phyloP scores from a whole-genome alignment of 2,797 vertebrate species.

The Macroramphosus scolopax region DNA sequence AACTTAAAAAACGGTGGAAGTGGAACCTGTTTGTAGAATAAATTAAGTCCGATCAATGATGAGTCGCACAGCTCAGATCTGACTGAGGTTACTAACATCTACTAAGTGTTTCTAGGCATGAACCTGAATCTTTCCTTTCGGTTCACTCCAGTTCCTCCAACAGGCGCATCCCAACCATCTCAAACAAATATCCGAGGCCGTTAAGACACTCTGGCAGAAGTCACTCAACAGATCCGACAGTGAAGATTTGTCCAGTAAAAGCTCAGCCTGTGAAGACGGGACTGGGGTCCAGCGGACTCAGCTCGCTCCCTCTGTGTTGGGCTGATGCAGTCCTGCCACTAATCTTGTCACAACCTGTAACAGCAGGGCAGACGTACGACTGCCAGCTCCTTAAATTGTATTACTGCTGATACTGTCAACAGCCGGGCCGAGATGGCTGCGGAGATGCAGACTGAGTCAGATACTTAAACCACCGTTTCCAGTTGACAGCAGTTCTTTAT shows the following conservation, averaged over 20 bases:
- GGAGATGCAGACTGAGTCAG: constrained; percentile 5
- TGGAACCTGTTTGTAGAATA: no score
- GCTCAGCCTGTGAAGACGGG: constrained; percentile 49
- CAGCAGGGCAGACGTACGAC: constrained; percentile 57
- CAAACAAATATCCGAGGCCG: constrained; percentile 18
- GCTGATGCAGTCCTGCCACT: constrained; percentile 64
- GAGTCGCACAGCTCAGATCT: no score
- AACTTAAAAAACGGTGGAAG: no score
- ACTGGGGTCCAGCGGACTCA: constrained; percentile 43
- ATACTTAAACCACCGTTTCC: no score
- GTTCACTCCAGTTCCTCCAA: no score
- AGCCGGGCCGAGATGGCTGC: constrained; percentile 12
- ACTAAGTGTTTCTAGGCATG: no score
- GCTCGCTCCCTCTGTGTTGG: constrained; percentile 51
- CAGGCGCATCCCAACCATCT: no score
- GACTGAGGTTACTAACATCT: no score
- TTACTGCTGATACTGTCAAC: constrained; percentile 45
- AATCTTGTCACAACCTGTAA: constrained; percentile 63
- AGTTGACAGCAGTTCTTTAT: no score
- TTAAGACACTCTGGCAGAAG: constrained; percentile 29
- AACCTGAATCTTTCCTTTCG: no score
- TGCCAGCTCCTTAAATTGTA: constrained; percentile 54
- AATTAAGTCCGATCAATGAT: no score
- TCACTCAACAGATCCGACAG: constrained; percentile 46
- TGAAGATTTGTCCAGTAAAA: constrained; percentile 51